Base-by-base conservation (phyloP, 2,888 invertebrate genomes). In the Drosophila koepferae region DNA sequence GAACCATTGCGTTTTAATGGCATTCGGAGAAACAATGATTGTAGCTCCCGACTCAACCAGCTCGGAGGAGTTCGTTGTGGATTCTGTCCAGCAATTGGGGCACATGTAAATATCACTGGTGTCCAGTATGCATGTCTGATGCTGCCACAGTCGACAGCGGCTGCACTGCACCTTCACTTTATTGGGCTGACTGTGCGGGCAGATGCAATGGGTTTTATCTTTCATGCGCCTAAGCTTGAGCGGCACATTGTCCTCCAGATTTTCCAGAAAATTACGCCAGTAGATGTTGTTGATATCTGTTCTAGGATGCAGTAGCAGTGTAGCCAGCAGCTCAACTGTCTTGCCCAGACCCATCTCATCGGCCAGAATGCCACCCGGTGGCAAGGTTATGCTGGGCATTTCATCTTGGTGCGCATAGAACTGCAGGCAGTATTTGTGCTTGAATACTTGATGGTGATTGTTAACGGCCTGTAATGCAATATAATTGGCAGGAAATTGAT, bases 281-380 rank as follows among this genome's bases (percentile, higher is more conserved):
- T 76, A 74, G 0, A 8, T 66, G 60, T 71, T 77, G 1, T 34
- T 20, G 14, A 51, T 20, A 28, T 49, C 20, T 3, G 14, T 56
- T 65, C 92, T 86, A 3, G 92, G 94, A 91, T 96, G 94, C 3
- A 94, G 91, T 59, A 96, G 91, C 78, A 96, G 94, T 64, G 95
- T 94, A 3, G 96, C 95, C 41, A 97, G 89, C 14, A 96, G 94
- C 92, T 97, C 96, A 0, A 97, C 95, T 0, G 97, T 97, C 93
- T 97, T 97, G 0, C 97, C 97, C 31, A 97, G 93, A 0, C 97
- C 97, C 96, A 97, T 97, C 93, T 97, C 96, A 91, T 97, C 97
- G 2, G 96, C 96, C 54, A 97, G 92, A 73, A 97, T 96, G 1
- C 96, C 96, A 16, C 96, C 96, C 2, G 94, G 94, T 9, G 94